Conservation (phyloP, 2,113 vertebrate genomes). For the Ceyx melanurus region DNA sequence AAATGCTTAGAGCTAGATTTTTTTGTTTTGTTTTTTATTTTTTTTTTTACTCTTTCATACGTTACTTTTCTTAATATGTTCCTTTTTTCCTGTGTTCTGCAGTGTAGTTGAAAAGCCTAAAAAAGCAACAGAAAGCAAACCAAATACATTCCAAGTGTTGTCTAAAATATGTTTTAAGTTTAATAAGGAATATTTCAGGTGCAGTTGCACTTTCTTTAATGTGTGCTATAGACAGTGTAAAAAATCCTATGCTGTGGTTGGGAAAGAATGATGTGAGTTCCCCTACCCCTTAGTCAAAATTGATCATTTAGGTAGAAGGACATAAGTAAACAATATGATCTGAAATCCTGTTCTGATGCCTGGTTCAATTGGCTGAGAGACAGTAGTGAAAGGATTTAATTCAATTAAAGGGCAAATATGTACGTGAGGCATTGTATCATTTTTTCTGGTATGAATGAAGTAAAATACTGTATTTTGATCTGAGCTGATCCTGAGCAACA, state of each 20-base stretch:
- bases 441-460: conserved; percentile 2
- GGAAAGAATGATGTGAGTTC: neutral
- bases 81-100: conserved; percentile 31
- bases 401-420: neutral
- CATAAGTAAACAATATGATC: neutral
- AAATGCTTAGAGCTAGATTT: neutral
- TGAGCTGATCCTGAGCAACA: neutral
- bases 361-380: neutral
- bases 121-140: neutral
- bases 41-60: neutral
- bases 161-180: neutral
- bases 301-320: neutral
- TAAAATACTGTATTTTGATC: neutral
- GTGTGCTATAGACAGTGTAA: neutral
- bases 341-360: neutral
- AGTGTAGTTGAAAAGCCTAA: neutral
- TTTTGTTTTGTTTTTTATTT: neutral
- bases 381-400: neutral
- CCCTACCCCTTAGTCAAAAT: neutral
- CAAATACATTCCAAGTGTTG: neutral
- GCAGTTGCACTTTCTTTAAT: neutral
- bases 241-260: neutral
- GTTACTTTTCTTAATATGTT: conserved; percentile 9
- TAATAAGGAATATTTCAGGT: neutral
- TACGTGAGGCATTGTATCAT: neutral